Evolutionary conservation across 2,888 invertebrate genomes (phyloP), one percentile per base, ranked within the genome.

Genomic region (Caenorhabditis sp.): DNA sequence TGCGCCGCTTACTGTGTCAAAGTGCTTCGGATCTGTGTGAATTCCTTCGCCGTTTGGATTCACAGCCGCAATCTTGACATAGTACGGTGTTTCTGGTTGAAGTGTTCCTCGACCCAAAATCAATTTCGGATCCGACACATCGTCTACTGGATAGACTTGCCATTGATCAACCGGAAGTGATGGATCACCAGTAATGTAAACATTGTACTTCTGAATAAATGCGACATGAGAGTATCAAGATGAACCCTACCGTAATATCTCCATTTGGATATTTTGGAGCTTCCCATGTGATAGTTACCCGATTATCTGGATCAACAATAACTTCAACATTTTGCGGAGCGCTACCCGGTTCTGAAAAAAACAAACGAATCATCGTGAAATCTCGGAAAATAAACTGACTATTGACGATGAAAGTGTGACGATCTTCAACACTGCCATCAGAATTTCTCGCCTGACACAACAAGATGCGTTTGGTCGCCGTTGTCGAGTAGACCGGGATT

Each of bases 81-180:
- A 86, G 69, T 86, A 86, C n/a, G 84, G 84, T 10, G 85, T 85
- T 17, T 86, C 85, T 0, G 86, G 86, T 71, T 87, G 84, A 50
- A 86, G 77, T 49, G 85, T 81, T 26, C 86, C 86, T 23, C 86
- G 71, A 43, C 78, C 69, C 55, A 86, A 80, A 24, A 83, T 80
- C 26, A 83, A 66, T 61, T 79, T 78, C 24, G 83, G 81, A 57
- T 78, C 76, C n/a, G 36, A 54, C n/a, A 61, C 58, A 14, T 74
- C 64, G 23, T 66, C 71, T 0, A 84, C 81, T 19, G 79, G 70
- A 75, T 78, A 82, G 24, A 67, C 66, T 70, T 84, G 84, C 87
- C 87, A 87, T 66, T 86, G 75, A 53, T 85, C 84, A 10, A 85
- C 69, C 1, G 86, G 85, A 31, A 81, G 79, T 6, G 83, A 81